These are phyloP conservation scores for Andrena praecox DNA, from an alignment of 2,888 invertebrate genomes.

Conservation along the genomic window DNA sequence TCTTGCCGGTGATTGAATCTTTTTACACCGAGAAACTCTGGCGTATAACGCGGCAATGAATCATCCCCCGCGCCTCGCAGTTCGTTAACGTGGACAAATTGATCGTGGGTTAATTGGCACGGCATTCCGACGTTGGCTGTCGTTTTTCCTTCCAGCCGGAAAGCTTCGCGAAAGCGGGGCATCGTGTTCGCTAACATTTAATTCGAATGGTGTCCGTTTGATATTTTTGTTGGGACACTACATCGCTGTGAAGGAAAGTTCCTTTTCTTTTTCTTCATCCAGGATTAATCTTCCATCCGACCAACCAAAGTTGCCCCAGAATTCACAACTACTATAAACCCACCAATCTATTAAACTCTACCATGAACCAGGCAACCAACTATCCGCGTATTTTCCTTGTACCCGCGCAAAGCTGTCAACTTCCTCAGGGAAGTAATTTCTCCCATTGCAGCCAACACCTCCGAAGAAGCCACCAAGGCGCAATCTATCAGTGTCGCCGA, in stretches of 20 bases:
- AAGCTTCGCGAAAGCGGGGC: slow-evolving; percentile 15
- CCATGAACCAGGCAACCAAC: too few species aligned
- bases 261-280: too few species aligned
- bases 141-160: slow-evolving; percentile 40
- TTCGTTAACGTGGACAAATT: slow-evolving; percentile 64
- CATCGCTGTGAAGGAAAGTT: too few species aligned
- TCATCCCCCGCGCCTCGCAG: slow-evolving; percentile 57
- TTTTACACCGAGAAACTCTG: slow-evolving; percentile 35
- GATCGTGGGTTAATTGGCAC: slow-evolving; percentile 59
- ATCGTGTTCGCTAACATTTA: slow-evolving; percentile 16
- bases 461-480: slow-evolving; percentile 96
- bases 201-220: slow-evolving; percentile 3
- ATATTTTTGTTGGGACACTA: not conserved
- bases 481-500: slow-evolving; percentile 94
- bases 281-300: too few species aligned
- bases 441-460: slow-evolving; percentile 90
- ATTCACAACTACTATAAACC: too few species aligned
- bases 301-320: too few species aligned
- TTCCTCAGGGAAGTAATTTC: not conserved
- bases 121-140: slow-evolving; percentile 33
- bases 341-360: too few species aligned
- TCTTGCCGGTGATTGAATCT: slow-evolving; percentile 20
- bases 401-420: not conserved
- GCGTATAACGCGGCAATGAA: slow-evolving; percentile 53
- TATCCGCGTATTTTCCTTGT: too few species aligned